Percentiles rank a stretch among this genome's conserved stretches.
phyloP scores from a whole-genome alignment of 2,113 vertebrate species.

The Gymnorhina tibicen region DNA sequence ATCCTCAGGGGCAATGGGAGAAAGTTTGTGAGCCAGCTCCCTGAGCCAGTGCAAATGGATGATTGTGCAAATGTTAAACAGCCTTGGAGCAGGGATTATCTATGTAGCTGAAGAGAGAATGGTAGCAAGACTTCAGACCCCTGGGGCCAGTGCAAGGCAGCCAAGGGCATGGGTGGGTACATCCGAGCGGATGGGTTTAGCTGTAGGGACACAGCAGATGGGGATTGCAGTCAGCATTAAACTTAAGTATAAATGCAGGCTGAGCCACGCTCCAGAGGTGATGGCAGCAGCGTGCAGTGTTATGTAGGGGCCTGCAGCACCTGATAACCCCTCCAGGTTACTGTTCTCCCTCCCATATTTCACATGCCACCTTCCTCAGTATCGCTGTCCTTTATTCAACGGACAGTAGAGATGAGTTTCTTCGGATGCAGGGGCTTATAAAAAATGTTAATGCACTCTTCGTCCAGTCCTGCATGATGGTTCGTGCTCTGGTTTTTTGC shows the following conservation, averaged over 20 bases:
- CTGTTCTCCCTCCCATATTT: not conserved
- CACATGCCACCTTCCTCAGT: not conserved
- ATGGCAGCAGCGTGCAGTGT: not conserved
- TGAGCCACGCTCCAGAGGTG: fast-evolving
- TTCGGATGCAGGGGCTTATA: not conserved
- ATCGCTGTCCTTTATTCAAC: not conserved
- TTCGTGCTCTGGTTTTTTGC: not conserved
- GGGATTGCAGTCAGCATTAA: not conserved
- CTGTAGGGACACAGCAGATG: not conserved
- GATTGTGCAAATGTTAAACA: not conserved
- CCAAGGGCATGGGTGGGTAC: not conserved
- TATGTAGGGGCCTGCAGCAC: not conserved
- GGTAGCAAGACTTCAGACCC: not conserved
- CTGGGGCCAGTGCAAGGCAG: not conserved
- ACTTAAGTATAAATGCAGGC: not conserved
- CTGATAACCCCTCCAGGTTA: not conserved
- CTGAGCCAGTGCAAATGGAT: not conserved
- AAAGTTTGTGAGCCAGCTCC: not conserved
- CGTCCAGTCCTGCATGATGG: not conserved
- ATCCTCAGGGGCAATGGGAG: not conserved
- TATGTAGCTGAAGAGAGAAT: not conserved
- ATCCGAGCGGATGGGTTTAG: fast-evolving
- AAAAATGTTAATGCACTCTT: not conserved
- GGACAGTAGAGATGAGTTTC: not conserved
- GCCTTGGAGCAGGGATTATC: not conserved